These are phyloP conservation scores for Trichopoda pennipes DNA, from an alignment of 2,888 invertebrate genomes.

Conservation along the genomic window DNA sequence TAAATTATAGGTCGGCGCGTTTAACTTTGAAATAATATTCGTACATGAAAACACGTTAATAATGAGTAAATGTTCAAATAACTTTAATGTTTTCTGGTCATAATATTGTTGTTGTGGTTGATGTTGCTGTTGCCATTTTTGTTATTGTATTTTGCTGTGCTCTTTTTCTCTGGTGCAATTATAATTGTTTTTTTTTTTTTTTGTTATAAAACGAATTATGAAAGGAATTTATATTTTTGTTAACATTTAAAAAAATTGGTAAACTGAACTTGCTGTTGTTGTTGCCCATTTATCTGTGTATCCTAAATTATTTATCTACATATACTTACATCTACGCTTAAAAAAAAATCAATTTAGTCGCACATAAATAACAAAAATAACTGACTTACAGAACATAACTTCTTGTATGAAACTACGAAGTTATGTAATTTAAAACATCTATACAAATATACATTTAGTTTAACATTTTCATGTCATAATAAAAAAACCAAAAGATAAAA, in stretches of 20 bases:
- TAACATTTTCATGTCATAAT: too few relatives aligned
- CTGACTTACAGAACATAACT: too few relatives aligned
- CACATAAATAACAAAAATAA: too few relatives aligned
- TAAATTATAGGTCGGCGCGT: constrained; percentile 81
- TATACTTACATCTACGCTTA: too few relatives aligned
- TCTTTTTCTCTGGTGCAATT: constrained; percentile 58
- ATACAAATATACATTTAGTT: too few relatives aligned
- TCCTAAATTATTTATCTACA: too few relatives aligned
- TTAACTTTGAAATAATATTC: constrained; percentile 81
- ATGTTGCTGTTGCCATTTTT: constrained; percentile 68
- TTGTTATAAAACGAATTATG: constrained; percentile 19
- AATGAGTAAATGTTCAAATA: constrained; percentile 76
- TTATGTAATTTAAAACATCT: too few relatives aligned
- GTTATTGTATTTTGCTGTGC: constrained; percentile 57
- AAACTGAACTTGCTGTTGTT: too few relatives aligned
- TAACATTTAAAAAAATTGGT: constrained; percentile 1
- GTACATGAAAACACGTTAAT: constrained; percentile 80
- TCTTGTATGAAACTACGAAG: too few relatives aligned
- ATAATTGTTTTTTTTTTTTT: constrained; percentile 38
- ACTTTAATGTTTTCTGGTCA: constrained; percentile 66
- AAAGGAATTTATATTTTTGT: constrained; percentile 9
- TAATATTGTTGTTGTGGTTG: constrained; percentile 67
- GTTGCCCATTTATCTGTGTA: too few relatives aligned
- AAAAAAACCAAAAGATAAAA: too few relatives aligned
- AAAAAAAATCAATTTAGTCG: too few relatives aligned